These are phyloP conservation scores for Phaedon cochleariae DNA, from an alignment of 2,888 invertebrate genomes.

Conservation along the genomic window DNA sequence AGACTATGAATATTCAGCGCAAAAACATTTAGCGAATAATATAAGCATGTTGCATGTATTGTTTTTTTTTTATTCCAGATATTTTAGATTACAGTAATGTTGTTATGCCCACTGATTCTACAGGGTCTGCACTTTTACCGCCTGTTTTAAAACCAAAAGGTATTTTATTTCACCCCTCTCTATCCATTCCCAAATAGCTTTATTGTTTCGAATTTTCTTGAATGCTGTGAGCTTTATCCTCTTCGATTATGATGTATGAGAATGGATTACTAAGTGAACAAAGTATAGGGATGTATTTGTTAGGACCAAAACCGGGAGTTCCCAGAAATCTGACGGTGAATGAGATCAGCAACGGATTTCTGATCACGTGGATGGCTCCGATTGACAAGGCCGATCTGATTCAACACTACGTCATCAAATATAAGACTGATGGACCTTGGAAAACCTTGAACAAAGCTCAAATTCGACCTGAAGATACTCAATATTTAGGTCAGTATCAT, in stretches of 20 bases:
- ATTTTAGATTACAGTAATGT: slow-evolving; percentile 77
- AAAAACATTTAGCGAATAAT: not conserved
- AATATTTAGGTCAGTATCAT: slow-evolving; percentile 75
- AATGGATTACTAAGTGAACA: slow-evolving; percentile 1
- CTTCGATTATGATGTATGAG: not conserved
- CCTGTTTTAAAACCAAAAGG: slow-evolving; percentile 77
- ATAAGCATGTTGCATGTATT: slow-evolving; percentile 10
- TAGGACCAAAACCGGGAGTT: slow-evolving; percentile 91
- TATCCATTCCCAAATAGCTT: slow-evolving; percentile 6
- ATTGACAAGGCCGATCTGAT: slow-evolving; percentile 78
- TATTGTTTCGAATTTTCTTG: not conserved
- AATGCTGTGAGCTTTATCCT: not conserved
- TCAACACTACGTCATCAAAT: slow-evolving; percentile 91
- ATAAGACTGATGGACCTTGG: slow-evolving; percentile 89
- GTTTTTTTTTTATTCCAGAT: slow-evolving; percentile 68
- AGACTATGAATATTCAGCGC: not conserved
- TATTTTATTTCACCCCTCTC: slow-evolving; percentile 56
- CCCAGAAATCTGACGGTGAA: slow-evolving; percentile 91
- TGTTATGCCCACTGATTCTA: slow-evolving; percentile 79
- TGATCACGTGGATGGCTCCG: slow-evolving; percentile 90
- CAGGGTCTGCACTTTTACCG: slow-evolving; percentile 76
- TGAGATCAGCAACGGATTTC: slow-evolving; percentile 88
- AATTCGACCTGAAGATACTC: slow-evolving; percentile 89
- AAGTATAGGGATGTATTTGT: slow-evolving; percentile 9
- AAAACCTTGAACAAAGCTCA: slow-evolving; percentile 87